Percentiles rank a stretch among this genome's conserved stretches.
Evolutionary conservation across 2,797 vertebrate genomes (phyloP).

Genomic region (Hafferia zeledoni): DNA sequence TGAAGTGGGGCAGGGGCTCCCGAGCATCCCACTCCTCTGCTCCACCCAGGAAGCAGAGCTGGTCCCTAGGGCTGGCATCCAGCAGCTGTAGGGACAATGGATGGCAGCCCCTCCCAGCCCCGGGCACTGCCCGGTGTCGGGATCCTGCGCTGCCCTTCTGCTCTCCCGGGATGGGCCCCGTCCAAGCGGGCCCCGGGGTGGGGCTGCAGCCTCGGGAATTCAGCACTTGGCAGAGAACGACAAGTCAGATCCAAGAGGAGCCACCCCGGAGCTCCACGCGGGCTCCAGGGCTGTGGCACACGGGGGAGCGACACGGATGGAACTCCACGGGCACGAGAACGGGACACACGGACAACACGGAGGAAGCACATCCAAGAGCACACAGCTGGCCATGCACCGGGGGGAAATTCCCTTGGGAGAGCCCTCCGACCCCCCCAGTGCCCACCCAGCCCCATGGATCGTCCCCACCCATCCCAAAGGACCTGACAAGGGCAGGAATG

Average conservation of each 20-base stretch:
- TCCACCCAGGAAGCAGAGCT: neutral
- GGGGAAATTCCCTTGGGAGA: slow-evolving; percentile 22
- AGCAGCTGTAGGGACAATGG: neutral
- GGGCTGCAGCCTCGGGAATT: neutral
- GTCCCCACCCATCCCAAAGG: neutral
- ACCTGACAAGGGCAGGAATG: neutral
- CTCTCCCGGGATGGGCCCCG: neutral
- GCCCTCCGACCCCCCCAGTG: neutral
- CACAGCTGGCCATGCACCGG: slow-evolving; percentile 6
- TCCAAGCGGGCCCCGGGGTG: neutral
- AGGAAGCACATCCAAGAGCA: slow-evolving; percentile 5
- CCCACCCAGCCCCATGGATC: accelerated
- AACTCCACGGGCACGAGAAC: neutral
- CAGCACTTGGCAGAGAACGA: neutral
- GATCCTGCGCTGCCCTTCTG: neutral
- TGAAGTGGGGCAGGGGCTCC: neutral
- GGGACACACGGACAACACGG: neutral
- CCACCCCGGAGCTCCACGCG: neutral
- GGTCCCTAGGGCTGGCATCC: neutral
- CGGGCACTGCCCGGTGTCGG: neutral
- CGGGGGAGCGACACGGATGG: neutral
- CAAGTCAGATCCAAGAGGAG: neutral
- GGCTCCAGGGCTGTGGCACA: neutral
- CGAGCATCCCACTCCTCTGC: neutral
- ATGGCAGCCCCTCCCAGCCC: neutral